Evolutionary conservation across 2,797 vertebrate species (phyloP).

Genomic region (Ceryle rudis): DNA sequence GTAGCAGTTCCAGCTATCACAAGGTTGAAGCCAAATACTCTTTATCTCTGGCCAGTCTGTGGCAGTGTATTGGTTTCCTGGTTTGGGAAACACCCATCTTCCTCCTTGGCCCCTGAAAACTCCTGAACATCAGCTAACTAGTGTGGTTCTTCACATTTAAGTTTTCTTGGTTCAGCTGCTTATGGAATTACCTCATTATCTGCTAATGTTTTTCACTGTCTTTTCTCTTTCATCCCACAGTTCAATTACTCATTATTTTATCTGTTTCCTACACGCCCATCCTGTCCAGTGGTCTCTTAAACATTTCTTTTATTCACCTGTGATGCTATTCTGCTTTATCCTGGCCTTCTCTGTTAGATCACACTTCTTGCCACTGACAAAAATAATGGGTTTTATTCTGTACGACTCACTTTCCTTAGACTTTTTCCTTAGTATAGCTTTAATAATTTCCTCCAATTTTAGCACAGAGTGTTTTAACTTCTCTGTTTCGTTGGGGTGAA

Average conservation of each 20-base stretch:
- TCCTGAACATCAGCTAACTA: neutral
- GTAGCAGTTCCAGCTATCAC: neutral
- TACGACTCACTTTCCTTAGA: neutral
- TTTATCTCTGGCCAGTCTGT: neutral
- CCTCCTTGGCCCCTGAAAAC: neutral
- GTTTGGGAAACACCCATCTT: neutral
- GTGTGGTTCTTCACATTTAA: neutral
- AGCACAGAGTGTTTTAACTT: neutral
- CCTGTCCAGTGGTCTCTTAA: neutral
- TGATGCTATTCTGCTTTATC: neutral
- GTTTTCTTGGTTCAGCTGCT: neutral
- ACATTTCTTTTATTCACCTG: neutral
- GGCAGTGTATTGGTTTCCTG: neutral
- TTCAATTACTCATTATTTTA: neutral
- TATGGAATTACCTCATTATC: neutral
- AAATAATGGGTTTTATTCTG: neutral
- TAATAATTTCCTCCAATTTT: neutral
- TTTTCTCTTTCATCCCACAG: neutral
- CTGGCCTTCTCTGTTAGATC: neutral
- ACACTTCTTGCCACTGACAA: neutral
- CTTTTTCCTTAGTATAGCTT: neutral
- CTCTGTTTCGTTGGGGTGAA: neutral
- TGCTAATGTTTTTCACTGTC: neutral
- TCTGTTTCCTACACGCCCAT: neutral
- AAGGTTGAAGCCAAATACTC: neutral